Evolutionary conservation across 2,113 vertebrate genomes (phyloP).

Genomic region (Pangasianodon gigas): DNA sequence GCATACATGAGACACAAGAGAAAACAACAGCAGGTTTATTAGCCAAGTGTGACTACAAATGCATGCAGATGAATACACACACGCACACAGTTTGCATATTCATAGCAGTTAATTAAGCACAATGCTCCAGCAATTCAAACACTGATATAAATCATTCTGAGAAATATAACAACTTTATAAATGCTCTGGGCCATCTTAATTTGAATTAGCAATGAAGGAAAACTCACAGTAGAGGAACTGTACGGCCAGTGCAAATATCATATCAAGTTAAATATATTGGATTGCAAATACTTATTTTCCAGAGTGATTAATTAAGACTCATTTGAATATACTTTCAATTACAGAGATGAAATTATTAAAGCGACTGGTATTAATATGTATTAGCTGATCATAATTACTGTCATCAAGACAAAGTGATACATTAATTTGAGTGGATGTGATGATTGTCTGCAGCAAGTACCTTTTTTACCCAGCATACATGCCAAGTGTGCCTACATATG

Average conservation of each 20-base stretch:
- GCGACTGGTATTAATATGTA: slow-evolving; percentile 49
- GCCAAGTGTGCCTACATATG: slow-evolving; percentile 5
- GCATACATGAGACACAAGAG: no score
- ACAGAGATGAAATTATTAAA: slow-evolving; percentile 39
- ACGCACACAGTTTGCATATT: no score
- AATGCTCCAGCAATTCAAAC: no score
- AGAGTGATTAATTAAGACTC: neutral
- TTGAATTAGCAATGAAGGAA: neutral
- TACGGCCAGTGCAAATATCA: neutral
- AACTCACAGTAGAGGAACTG: neutral
- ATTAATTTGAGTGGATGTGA: neutral
- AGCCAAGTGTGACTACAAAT: no score
- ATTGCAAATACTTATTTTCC: neutral
- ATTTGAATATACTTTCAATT: slow-evolving; percentile 42
- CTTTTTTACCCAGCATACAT: slow-evolving; percentile 7
- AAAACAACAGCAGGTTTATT: no score
- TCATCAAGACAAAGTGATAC: slow-evolving; percentile 39
- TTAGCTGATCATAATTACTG: slow-evolving; percentile 47
- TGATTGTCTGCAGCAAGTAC: slow-evolving; percentile 18
- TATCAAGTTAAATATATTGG: neutral
- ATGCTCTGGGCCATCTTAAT: neutral
- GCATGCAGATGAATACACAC: no score
- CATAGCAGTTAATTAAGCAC: no score
- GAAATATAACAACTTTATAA: neutral
- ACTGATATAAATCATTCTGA: neutral